Base-by-base conservation (phyloP, 2,113 vertebrate species). In the Ramphastos sulfuratus region DNA sequence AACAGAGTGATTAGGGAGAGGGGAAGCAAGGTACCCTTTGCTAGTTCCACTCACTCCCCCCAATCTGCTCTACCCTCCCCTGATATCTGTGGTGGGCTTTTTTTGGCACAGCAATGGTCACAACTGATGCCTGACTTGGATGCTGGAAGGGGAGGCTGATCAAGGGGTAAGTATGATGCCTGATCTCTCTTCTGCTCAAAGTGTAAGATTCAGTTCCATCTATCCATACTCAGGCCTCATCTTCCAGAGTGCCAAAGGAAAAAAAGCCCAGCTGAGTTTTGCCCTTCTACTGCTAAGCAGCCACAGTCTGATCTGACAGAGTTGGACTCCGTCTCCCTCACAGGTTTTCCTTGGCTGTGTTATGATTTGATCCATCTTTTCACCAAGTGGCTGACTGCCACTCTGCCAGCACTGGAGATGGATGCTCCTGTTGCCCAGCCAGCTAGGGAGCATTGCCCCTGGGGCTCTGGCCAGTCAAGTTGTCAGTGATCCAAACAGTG, bases 331-430 rank as follows among this genome's bases (percentile, higher is more conserved):
- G n/a, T 61, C 50, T 78, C 55, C 48, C 24, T 92, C 33, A 16
- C 39, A 54, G 31, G 69, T 85, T 93, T 91, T 80, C 50, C 69
- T 94, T 92, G 91, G 82, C 85, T 88, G 27, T 55, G 30, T 52
- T 84, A 31, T 31, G 61, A 90, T 54, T 91, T 82, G 85, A 87
- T 94, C 65, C 85, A 78, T 69, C 44, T 83, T 92, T 81, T 65
- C 1, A 17, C 84, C 50, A 77, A 44, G 87, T 78, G 87, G 69
- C 87, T 88, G 87, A 30, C 72, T 88, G 94, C 76, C 93, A 86
- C 8, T 0, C 35, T 84, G 82, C 85, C 85, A 85, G 72, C 66
- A 7, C 79, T 61, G 65, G 82, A 91, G 84, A 89, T 0, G 24
- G 93, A 91, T 80, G 61, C 31, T 67, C 85, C 85, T 74, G 76